Evolutionary conservation across 1,140 invertebrate species (phyloP), one percentile per base, ranked within the genome.

Genomic region (Daktulosphaira vitifoliae): DNA sequence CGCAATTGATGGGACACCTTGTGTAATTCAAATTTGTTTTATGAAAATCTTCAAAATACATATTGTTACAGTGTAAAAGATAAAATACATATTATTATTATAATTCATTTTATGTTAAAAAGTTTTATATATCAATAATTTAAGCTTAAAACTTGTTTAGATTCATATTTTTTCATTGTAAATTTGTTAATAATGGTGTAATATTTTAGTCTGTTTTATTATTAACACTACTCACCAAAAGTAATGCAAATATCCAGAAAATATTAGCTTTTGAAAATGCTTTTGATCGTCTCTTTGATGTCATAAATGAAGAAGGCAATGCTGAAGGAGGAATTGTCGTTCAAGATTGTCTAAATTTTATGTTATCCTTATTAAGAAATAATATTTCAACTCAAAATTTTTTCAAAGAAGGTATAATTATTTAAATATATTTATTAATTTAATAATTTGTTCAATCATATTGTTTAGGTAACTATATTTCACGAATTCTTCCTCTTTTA

Each of bases 191-290:
- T 66, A 20, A 51, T 68, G 11, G 5, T 33, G 29, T 33, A 33
- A 33, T 69, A 59, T 72, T 72, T 13, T 68, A 87, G 83, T 83
- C 91, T 2, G 76, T 99, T 13, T 76, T 99, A 5, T 77, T 99
- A n/a, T 78, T 99, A 0, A 91, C 90, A 68, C 88, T 95, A 73
- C 77, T 99, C 51, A 98, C 94, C 0, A 93, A 93, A 78, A 86
- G 87, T 6, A 98, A 99, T 80, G 89, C 92, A 0, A 97, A 97
- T 75, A 95, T 99, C 70, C 97, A 99, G 76, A 99, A 99, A 78
- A 98, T 99, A 72, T 93, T 99, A 4, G 96, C 95, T 0, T 99
- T 98, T 79, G 95, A 99, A 78, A 98, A 97, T 79, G 93, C 92
- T 0, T 99, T 98, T 76, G 95, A 98, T 77, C 81, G 89, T 68